These are phyloP conservation scores for Diorhabda sublineata DNA, from an alignment of 1,140 invertebrate species.

Conservation along the genomic window DNA sequence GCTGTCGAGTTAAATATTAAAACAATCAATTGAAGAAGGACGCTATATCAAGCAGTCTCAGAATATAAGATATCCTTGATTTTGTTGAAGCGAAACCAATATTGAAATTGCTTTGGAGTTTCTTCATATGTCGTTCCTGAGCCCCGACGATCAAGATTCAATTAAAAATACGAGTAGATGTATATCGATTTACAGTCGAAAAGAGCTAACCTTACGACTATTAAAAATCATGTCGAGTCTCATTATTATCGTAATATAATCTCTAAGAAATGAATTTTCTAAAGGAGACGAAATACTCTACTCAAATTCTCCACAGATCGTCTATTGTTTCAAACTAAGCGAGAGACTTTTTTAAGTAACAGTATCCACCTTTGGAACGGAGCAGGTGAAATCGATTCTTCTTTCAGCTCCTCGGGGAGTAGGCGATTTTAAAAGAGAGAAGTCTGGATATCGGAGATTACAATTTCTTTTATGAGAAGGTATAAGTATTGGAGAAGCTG, in stretches of 20 bases:
- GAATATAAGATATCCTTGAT: too few relatives aligned
- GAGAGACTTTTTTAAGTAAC: neutral
- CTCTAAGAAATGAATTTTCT: neutral
- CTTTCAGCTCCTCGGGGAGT: neutral
- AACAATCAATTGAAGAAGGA: too few relatives aligned
- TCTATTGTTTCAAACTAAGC: too few relatives aligned
- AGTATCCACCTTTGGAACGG: neutral
- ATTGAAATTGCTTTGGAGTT: too few relatives aligned
- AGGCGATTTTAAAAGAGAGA: neutral
- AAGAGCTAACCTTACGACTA: neutral
- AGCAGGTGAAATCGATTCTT: neutral
- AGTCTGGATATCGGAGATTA: neutral
- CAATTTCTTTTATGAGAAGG: neutral
- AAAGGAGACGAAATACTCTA: neutral
- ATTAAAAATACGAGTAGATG: too few relatives aligned
- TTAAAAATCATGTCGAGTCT: neutral
- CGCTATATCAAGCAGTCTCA: too few relatives aligned
- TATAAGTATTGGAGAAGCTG: too few relatives aligned
- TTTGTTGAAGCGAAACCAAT: too few relatives aligned
- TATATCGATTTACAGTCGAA: neutral
- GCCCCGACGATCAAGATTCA: too few relatives aligned
- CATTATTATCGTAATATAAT: neutral
- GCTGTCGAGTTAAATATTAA: too few relatives aligned
- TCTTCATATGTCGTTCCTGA: too few relatives aligned
- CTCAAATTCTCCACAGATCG: too few relatives aligned